phyloP scores from a whole-genome alignment of 2,797 vertebrate species.

The Acropternis orthonyx region DNA sequence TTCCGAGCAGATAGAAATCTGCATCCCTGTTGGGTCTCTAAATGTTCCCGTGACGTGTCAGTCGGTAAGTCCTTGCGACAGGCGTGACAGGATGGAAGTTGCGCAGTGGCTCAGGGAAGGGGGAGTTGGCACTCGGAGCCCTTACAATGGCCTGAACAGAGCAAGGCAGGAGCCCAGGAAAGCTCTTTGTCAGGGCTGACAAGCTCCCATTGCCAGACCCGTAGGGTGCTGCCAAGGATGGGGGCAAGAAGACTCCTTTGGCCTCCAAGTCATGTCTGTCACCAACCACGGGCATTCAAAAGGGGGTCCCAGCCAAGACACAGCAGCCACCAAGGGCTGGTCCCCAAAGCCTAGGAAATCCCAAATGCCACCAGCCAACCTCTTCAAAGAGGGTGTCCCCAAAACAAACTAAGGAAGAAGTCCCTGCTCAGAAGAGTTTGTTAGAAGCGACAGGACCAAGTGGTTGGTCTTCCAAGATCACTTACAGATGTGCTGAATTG shows the following conservation, averaged over 20 bases:
- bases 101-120: background rate
- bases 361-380: background rate
- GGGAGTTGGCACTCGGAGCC: background rate
- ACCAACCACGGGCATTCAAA: accelerated
- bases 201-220: background rate
- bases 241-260: background rate
- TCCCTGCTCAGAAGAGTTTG: background rate
- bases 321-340: background rate
- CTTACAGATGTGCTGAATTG: no score
- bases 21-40: conserved; percentile 51
- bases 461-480: background rate
- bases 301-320: background rate
- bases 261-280: background rate
- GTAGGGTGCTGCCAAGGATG: background rate
- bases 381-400: background rate
- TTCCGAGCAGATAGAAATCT: conserved; percentile 39
- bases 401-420: background rate
- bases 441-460: background rate
- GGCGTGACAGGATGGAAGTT: background rate
- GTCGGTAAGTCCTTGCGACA: conserved; percentile 56
- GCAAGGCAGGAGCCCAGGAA: background rate
- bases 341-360: background rate
- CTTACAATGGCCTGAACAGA: background rate
- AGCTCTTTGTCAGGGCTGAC: background rate
- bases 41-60: conserved; percentile 26